Percentiles rank a stretch among this genome's conserved stretches.
phyloP scores from a whole-genome alignment of 2,797 vertebrate genomes.

The Lacerta agilis region DNA sequence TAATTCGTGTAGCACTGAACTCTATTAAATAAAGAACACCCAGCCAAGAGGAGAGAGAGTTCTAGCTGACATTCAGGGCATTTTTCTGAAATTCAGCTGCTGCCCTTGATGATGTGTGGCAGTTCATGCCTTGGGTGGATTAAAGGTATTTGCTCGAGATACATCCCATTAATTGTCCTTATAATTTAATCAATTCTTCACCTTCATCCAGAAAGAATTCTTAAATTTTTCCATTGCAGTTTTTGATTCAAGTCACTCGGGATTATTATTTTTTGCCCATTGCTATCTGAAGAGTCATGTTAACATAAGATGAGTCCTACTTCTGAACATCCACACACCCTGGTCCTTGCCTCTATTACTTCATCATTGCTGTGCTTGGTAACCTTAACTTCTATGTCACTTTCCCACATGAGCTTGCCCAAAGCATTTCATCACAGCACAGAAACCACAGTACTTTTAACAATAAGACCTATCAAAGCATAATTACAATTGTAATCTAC shows the following conservation, averaged over 20 bases:
- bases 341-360: too few species aligned
- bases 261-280: neutral
- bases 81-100: neutral
- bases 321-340: too few species aligned
- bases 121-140: neutral
- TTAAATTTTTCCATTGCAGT: conserved; percentile 30
- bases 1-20: neutral
- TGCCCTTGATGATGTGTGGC: neutral
- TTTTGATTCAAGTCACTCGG: neutral
- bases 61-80: conserved; percentile 1
- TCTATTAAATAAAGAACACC: neutral
- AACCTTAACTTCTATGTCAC: neutral
- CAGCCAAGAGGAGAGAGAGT: neutral
- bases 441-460: neutral
- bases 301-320: too few species aligned
- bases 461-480: neutral
- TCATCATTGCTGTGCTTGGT: too few species aligned
- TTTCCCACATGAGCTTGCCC: neutral
- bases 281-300: neutral
- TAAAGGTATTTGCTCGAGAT: neutral
- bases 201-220: neutral
- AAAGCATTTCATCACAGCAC: neutral
- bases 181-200: neutral
- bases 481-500: neutral
- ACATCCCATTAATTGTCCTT: neutral